Base-by-base conservation (phyloP, 2,797 vertebrate genomes). In the Lepilemur septentrionalis region DNA sequence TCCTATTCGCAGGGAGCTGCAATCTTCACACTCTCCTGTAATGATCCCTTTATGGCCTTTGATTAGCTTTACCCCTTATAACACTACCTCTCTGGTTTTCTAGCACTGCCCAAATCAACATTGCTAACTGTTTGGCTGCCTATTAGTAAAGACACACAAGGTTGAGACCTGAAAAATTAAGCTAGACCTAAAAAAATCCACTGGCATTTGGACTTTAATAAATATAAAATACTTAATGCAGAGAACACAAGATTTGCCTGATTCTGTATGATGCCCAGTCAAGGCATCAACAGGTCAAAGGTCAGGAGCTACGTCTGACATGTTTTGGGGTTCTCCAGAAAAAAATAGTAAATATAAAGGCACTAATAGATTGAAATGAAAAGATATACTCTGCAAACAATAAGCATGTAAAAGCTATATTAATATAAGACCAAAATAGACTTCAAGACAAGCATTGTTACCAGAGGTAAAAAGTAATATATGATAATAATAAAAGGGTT, bases 61-160 rank as follows among this genome's bases (percentile, higher is more conserved):
- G 93, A 96, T 70, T 48, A 88, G 0, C 38, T 69, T 88, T 11
- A 17, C 61, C 70, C 38, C 78, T 97, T 79, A 50, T 5, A 90
- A 80, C 67, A 87, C 70, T 41, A 30, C 15, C 25, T 80, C 32
- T 17, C 82, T n/a, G 7, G 87, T 57, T 80, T 91, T 55, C 91
- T 75, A 57, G 25, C 12, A 32, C 79, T 52, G 78, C 87, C 23
- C 23, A 84, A 95, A 83, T 57, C 75, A 89, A 59, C n/a, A 0
- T 10, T 41, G 78, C 61, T 94, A 82, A 83, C 85, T 78, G 87
- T 80, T 84, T 65, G 11, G 35, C 63, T 75, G 73, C 57, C 79
- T 63, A 57, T 90, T 91, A 93, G 73, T 89, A 82, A 96, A 97
- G 69, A 87, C 50, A 91, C 12, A 32, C 1, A 57, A 93, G 43